Percentiles rank a stretch among this genome's conserved stretches.
Evolutionary conservation across 2,113 vertebrate species (phyloP).

Genomic region (Neomonachus schauinslandi): DNA sequence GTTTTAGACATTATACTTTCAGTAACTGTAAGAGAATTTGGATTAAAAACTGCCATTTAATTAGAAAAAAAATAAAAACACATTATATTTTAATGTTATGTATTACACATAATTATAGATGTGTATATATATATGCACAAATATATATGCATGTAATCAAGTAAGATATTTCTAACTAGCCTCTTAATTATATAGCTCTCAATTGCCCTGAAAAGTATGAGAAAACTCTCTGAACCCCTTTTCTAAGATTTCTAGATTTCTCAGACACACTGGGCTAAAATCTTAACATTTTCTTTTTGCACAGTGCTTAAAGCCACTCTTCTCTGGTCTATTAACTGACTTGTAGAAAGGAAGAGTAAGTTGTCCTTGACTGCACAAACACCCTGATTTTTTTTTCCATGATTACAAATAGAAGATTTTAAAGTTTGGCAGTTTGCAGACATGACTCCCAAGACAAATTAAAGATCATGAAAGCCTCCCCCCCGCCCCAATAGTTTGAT

Average conservation of each 20-base stretch:
- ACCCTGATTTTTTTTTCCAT: constrained; percentile 57
- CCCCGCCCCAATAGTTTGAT: not conserved
- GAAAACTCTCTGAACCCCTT: not conserved
- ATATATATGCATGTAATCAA: not conserved
- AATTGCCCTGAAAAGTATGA: not conserved
- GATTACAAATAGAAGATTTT: constrained; percentile 77
- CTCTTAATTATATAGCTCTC: constrained; percentile 4
- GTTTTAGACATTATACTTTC: not conserved
- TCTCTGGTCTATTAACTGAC: constrained; percentile 75
- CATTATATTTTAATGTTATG: not conserved
- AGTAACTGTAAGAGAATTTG: not conserved
- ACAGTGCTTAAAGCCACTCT: constrained; percentile 70
- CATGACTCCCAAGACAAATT: constrained; percentile 76
- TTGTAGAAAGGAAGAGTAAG: constrained; percentile 68
- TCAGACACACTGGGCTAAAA: constrained; percentile 40
- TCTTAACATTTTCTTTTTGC: constrained; percentile 50
- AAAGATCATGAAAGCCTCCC: constrained; percentile 58
- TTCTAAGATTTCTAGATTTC: not conserved
- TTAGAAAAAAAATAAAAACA: not conserved
- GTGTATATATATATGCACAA: not conserved
- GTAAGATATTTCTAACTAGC: constrained; percentile 1
- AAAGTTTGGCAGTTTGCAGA: constrained; percentile 72
- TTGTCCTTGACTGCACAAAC: constrained; percentile 77
- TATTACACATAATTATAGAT: not conserved
- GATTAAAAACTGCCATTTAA: constrained; percentile 30